Percentiles rank a stretch among this genome's conserved stretches.
Evolutionary conservation across 2,797 vertebrate species (phyloP).

Genomic region (Euphonia xanthogaster): DNA sequence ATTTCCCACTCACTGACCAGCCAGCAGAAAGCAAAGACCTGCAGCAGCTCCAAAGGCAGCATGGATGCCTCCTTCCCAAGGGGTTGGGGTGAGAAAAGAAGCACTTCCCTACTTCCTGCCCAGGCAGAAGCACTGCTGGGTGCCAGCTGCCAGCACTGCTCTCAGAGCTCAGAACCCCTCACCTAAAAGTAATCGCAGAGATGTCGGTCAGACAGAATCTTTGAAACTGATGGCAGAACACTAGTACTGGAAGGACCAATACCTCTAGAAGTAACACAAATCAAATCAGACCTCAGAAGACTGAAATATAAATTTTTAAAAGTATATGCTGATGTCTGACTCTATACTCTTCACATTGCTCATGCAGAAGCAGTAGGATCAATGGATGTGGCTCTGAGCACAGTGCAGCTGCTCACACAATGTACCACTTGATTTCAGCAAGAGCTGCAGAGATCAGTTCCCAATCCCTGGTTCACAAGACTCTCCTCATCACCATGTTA

Average conservation of each 20-base stretch:
- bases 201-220: background rate
- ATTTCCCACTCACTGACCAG: background rate
- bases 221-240: background rate
- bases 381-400: background rate
- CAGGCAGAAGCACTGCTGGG: background rate
- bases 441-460: background rate
- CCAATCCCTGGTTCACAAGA: background rate
- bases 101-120: rapidly evolving
- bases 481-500: background rate
- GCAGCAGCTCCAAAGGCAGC: background rate
- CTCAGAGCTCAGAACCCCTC: background rate
- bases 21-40: background rate
- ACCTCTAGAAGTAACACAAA: background rate
- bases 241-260: background rate
- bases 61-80: background rate
- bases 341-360: background rate
- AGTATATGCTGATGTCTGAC: background rate
- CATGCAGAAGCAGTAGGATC: background rate
- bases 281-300: background rate
- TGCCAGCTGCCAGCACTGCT: background rate
- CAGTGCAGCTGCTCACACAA: background rate
- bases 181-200: background rate
- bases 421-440: background rate
- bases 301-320: background rate
- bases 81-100: background rate